Conservation (phyloP, 2,113 vertebrate species). For the Lonchura striata region DNA sequence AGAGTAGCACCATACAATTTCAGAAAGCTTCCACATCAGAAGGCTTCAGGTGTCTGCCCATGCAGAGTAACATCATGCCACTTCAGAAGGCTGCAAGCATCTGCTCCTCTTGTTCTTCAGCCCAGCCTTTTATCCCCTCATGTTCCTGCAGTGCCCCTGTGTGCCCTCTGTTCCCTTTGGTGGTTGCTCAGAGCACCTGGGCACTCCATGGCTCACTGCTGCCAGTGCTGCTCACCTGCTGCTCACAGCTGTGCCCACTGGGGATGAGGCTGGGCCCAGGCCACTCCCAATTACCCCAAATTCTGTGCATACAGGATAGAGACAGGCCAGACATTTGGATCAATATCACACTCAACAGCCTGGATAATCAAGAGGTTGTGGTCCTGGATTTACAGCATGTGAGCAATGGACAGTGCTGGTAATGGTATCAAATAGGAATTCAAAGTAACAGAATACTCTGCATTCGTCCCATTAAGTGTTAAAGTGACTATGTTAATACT, state of each 20-base stretch:
- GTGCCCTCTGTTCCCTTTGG: neutral
- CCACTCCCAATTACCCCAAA: neutral
- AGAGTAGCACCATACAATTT: neutral
- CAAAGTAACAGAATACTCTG: neutral
- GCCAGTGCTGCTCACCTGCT: neutral
- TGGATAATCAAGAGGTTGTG: neutral
- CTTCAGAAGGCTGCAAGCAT: neutral
- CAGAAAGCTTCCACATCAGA: neutral
- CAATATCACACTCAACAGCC: neutral
- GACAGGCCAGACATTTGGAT: neutral
- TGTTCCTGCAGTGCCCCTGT: fast-evolving
- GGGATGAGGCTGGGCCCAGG: neutral
- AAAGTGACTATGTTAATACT: neutral
- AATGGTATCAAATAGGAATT: neutral
- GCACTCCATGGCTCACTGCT: neutral
- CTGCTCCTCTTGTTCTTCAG: neutral
- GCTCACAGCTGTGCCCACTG: neutral
- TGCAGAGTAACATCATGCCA: neutral
- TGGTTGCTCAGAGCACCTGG: neutral
- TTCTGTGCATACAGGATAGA: neutral
- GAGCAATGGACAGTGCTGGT: neutral
- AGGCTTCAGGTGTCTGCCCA: neutral
- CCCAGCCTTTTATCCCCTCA: neutral
- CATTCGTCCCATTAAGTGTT: neutral
- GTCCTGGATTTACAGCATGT: neutral